phyloP scores from a whole-genome alignment of 2,888 invertebrate species.

The Scrobipalpa costella region DNA sequence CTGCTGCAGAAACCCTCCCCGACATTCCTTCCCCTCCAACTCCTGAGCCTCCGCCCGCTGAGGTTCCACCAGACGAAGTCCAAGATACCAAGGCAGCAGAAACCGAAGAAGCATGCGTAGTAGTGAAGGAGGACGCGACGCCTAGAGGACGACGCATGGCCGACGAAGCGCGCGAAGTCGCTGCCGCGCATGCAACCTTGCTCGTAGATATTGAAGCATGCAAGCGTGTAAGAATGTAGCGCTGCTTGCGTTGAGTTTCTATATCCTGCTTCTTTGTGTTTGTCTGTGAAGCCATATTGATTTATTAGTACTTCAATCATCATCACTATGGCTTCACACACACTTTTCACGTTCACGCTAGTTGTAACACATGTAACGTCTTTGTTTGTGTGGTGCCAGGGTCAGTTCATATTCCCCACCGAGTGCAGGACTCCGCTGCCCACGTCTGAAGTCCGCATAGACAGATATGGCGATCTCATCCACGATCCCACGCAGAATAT shows the following conservation, averaged over 20 bases:
- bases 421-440: slow-evolving; percentile 89
- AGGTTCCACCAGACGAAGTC: slow-evolving; percentile 54
- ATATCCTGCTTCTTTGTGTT: slow-evolving; percentile 53
- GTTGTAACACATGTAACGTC: slow-evolving; percentile 37
- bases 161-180: slow-evolving; percentile 76
- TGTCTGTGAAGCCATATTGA: slow-evolving; percentile 32
- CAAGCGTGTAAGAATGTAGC: slow-evolving; percentile 86
- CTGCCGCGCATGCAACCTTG: slow-evolving; percentile 77
- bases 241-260: slow-evolving; percentile 63
- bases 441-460: slow-evolving; percentile 87
- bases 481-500: slow-evolving; percentile 76
- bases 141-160: slow-evolving; percentile 70
- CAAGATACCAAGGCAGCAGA: slow-evolving; percentile 59
- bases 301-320: slow-evolving; percentile 17
- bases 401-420: slow-evolving; percentile 94
- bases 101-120: slow-evolving; percentile 70
- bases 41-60: slow-evolving; percentile 49
- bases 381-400: slow-evolving; percentile 81
- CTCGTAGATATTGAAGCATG: slow-evolving; percentile 83
- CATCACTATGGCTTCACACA: slow-evolving; percentile 28
- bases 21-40: slow-evolving; percentile 42
- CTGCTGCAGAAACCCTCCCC: slow-evolving; percentile 32
- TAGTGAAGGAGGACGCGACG: slow-evolving; percentile 72
- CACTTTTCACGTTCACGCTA: slow-evolving; percentile 25
- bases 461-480: slow-evolving; percentile 73